Base-by-base conservation (phyloP, 2,797 vertebrate genomes). In the Catostomus latipinnis region DNA sequence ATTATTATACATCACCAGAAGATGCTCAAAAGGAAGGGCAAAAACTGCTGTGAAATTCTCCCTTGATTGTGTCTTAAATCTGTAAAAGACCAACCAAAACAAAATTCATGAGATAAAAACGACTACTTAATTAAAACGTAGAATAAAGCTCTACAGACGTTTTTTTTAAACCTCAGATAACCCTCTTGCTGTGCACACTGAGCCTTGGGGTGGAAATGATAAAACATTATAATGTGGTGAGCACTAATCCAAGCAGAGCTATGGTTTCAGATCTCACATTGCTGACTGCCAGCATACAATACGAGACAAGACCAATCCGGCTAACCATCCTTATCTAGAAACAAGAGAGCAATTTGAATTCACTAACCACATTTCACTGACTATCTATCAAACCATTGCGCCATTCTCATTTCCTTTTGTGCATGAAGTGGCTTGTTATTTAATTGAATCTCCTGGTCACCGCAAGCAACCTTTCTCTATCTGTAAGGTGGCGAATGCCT, bases 1-100 rank as follows among this genome's bases (percentile, higher is more conserved):
- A 16, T 68, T 0, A 63, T 68, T 14, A 71, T 68, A 81, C 80
- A 95, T 92, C 92, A 98, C 96, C 95, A 97, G 88, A 68, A 94
- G 14, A n/a, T 87, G 80, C 11, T 86, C 83, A 83, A 96, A 92
- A 0, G 89, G 85, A 1, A 90, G 88, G 49, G 92, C 83, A 67
- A 92, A 82, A 5, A 0, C 82, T 0, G 90, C 82, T 75, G 85
- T 86, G 68, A 95, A 63, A 61, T 1, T 83, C 62, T 84, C 79
- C 83, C 82, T 92, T 76, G 94, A 88, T 88, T 93, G 91, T 71
- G 83, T 50, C 81, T 86, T 90, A 91, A 96, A 96, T 87, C 96
- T 97, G 83, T 34, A 82, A n/a, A 78, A 11, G 0, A 79, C 58
- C 2, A 34, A 34, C 43, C n/a, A 3, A 45, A 34, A 56, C 66